phyloP scores from a whole-genome alignment of 2,888 invertebrate genomes.

The Acleris emargana region DNA sequence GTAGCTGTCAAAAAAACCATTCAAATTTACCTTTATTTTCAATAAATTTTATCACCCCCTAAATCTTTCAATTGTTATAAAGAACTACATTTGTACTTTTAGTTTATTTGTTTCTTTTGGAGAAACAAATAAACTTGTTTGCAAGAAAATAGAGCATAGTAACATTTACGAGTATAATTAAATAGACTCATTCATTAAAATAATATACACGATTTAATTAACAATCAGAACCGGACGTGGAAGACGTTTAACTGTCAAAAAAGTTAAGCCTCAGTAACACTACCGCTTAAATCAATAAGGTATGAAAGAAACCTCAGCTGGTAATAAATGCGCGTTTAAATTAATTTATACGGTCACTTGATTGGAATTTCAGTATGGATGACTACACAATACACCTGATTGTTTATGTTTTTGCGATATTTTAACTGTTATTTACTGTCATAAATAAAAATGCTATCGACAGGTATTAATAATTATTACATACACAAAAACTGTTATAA shows the following conservation, averaged over 20 bases:
- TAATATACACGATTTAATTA: background rate
- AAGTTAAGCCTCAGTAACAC: background rate
- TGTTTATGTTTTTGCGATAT: constrained; percentile 1
- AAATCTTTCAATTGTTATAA: too few relatives aligned
- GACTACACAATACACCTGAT: constrained; percentile 9
- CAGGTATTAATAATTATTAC: background rate
- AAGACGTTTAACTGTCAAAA: background rate
- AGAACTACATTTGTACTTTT: too few relatives aligned
- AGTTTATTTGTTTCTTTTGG: too few relatives aligned
- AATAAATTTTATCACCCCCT: too few relatives aligned
- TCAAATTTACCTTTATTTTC: too few relatives aligned
- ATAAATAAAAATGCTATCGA: background rate
- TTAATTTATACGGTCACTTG: constrained; percentile 28
- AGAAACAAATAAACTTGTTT: too few relatives aligned
- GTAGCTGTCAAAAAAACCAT: too few relatives aligned
- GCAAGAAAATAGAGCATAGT: too few relatives aligned
- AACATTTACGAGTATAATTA: too few relatives aligned
- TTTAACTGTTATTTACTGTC: background rate
- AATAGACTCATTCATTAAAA: too few relatives aligned
- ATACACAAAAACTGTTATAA: too few relatives aligned
- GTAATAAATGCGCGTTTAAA: constrained; percentile 27
- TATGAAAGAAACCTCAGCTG: constrained; percentile 7
- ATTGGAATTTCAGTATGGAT: constrained; percentile 26
- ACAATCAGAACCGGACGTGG: background rate
- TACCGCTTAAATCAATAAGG: background rate